phyloP scores from a whole-genome alignment of 2,113 vertebrate species.

The Ailurus styani region DNA sequence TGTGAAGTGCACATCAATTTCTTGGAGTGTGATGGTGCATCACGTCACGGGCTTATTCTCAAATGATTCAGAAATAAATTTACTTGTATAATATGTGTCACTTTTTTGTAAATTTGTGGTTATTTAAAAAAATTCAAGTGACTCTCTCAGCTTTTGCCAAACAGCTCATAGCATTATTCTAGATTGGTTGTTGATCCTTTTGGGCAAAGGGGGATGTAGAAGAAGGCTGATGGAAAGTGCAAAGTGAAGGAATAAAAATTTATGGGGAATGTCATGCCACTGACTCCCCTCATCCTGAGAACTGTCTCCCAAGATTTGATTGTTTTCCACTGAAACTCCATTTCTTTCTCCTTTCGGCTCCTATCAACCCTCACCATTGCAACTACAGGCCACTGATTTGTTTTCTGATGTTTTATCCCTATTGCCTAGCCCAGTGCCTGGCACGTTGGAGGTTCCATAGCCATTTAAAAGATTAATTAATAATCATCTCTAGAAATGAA shows the following conservation, averaged over 20 bases:
- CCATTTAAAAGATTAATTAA: neutral
- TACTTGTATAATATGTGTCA: neutral
- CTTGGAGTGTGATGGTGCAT: neutral
- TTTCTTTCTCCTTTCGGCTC: neutral
- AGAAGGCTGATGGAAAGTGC: neutral
- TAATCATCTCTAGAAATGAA: neutral
- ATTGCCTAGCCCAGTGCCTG: neutral
- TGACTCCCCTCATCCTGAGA: neutral
- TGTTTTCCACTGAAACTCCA: neutral
- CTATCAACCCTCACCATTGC: neutral
- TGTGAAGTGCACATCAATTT: neutral
- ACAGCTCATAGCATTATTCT: neutral
- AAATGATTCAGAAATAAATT: neutral
- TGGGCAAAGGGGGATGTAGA: neutral
- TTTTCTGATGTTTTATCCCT: neutral
- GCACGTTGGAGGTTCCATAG: neutral
- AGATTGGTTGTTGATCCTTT: neutral
- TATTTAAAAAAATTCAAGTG: neutral
- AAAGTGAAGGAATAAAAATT: neutral
- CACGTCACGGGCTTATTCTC: neutral
- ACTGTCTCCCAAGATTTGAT: neutral
- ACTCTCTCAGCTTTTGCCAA: neutral
- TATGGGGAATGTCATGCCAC: neutral
- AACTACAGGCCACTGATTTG: neutral
- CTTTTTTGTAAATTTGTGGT: neutral